Evolutionary conservation across 2,888 invertebrate genomes (phyloP).

Genomic region (Steinernema scapterisci): DNA sequence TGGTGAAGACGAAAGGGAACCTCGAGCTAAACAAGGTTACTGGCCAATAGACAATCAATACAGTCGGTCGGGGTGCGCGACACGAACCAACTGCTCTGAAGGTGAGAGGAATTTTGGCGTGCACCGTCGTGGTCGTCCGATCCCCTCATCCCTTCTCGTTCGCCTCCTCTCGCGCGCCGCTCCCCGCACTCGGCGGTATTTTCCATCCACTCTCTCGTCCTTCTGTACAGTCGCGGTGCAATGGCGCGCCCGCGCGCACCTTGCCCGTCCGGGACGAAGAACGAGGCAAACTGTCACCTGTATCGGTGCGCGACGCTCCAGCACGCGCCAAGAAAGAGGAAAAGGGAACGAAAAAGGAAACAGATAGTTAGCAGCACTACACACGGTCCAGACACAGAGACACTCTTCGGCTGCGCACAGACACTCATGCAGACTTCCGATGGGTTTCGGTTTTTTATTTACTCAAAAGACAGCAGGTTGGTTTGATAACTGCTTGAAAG

Average conservation of each 20-base stretch:
- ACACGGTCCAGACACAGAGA: not conserved
- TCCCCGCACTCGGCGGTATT: not conserved
- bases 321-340: slow-evolving; percentile 5
- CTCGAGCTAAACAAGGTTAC: slow-evolving; percentile 23
- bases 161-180: slow-evolving; percentile 23
- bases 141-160: slow-evolving; percentile 14
- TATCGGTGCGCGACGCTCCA: slow-evolving; percentile 13
- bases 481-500: no score
- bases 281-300: slow-evolving; percentile 30
- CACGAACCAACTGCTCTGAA: slow-evolving; percentile 3
- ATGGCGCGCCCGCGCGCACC: slow-evolving; percentile 9
- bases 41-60: slow-evolving; percentile 30
- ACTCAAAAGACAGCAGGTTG: no score
- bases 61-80: slow-evolving; percentile 26
- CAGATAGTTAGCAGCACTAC: slow-evolving; percentile 1
- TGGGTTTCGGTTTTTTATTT: no score
- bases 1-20: not conserved
- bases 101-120: slow-evolving; percentile 31
- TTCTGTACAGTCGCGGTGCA: slow-evolving; percentile 8
- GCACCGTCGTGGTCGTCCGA: slow-evolving; percentile 17
- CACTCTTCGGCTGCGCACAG: not conserved
- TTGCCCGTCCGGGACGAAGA: not conserved
- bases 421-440: not conserved
- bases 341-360: not conserved
- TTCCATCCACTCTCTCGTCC: not conserved